Percentiles rank a stretch among this genome's conserved stretches.
Conservation (phyloP, 1,140 invertebrate genomes). For the Apis florea region DNA sequence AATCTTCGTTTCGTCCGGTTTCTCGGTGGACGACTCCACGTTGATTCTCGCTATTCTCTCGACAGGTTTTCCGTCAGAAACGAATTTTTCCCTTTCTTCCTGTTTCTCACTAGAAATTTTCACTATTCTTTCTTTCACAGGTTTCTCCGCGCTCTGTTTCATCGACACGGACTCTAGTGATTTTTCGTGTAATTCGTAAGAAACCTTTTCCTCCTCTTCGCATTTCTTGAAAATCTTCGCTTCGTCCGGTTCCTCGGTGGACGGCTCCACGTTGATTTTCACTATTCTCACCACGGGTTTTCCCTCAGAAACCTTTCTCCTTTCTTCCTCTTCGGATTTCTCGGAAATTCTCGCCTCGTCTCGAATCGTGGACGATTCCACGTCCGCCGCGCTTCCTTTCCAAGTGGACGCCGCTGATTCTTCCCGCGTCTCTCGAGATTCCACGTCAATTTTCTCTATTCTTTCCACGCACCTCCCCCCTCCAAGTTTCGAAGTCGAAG, state of each 20-base stretch:
- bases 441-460: too few relatives aligned
- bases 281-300: too few relatives aligned
- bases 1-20: too few relatives aligned
- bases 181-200: conserved; percentile 24
- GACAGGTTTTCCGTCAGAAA: too few relatives aligned
- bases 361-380: neutral
- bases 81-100: neutral
- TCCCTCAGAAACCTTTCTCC: too few relatives aligned
- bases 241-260: too few relatives aligned
- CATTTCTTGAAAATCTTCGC: too few relatives aligned
- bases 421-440: conserved; percentile 44
- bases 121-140: neutral
- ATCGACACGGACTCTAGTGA: neutral
- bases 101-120: too few relatives aligned
- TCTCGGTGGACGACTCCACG: too few relatives aligned
- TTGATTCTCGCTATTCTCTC: neutral
- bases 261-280: neutral
- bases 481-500: too few relatives aligned
- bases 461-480: too few relatives aligned
- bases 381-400: neutral
- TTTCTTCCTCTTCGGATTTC: neutral
- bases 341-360: neutral
- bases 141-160: neutral
- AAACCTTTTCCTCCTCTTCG: neutral
- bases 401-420: neutral